These are phyloP conservation scores for Megalurothrips usitatus DNA, from an alignment of 2,888 invertebrate species.

Conservation along the genomic window DNA sequence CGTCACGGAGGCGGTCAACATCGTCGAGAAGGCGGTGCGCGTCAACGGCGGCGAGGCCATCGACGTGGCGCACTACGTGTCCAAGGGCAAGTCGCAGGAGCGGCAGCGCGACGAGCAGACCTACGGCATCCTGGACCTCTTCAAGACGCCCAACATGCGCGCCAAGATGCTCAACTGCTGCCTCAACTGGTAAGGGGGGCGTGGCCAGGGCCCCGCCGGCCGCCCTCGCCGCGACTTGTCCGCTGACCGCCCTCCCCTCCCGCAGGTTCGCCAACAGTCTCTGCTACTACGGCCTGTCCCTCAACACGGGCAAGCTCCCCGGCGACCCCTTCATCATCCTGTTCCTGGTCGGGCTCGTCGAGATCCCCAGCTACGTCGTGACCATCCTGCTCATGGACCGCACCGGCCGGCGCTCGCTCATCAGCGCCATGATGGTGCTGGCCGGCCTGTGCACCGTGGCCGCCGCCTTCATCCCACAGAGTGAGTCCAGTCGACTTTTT, in stretches of 20 bases:
- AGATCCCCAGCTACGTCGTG: constrained; percentile 72
- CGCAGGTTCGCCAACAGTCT: constrained; percentile 72
- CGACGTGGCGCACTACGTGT: constrained; percentile 62
- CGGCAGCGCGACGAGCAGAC: constrained; percentile 40
- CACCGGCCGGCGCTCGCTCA: constrained; percentile 69
- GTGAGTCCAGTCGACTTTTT: constrained; percentile 44
- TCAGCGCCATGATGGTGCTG: constrained; percentile 69
- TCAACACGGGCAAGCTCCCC: constrained; percentile 73
- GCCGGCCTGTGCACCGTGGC: constrained; percentile 73
- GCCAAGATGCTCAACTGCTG: constrained; percentile 76
- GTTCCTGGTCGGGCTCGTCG: constrained; percentile 70
- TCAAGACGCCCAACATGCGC: constrained; percentile 72
- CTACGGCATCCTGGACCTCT: constrained; percentile 65
- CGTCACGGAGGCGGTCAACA: constrained; percentile 65
- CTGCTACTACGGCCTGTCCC: constrained; percentile 77
- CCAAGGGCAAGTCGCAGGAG: constrained; percentile 50
- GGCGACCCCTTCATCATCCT: constrained; percentile 77
- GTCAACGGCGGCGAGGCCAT: constrained; percentile 62
- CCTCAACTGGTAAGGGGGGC: constrained; percentile 69
- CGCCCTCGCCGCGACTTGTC: too few relatives aligned
- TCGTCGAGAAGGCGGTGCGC: constrained; percentile 70
- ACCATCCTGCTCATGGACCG: constrained; percentile 69
- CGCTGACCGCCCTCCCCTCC: too few relatives aligned
- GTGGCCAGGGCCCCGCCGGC: too few relatives aligned
- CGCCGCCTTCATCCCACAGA: constrained; percentile 63